Percentiles rank a stretch among this genome's conserved stretches.
Evolutionary conservation across 2,113 vertebrate species (phyloP).

Genomic region (Grammomys surdaster): DNA sequence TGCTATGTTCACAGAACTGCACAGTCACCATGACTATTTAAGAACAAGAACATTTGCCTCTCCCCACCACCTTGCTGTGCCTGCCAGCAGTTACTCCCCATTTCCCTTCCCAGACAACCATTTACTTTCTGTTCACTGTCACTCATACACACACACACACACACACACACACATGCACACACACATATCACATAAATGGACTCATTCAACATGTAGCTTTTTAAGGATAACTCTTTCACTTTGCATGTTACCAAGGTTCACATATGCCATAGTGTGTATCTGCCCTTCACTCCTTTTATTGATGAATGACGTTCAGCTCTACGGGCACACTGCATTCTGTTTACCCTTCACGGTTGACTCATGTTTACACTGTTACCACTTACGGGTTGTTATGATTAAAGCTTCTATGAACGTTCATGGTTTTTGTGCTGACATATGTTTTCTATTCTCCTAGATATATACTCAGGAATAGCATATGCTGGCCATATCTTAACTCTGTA

Average conservation of each 20-base stretch:
- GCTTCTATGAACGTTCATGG: conserved; percentile 2
- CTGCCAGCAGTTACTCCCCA: neutral
- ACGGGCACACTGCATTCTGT: neutral
- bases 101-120: neutral
- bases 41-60: neutral
- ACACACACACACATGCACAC: accelerated
- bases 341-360: neutral
- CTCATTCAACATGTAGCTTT: neutral
- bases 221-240: neutral
- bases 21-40: neutral
- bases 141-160: too few relatives aligned
- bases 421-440: neutral
- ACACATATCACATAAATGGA: neutral
- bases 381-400: neutral
- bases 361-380: neutral
- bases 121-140: conserved; percentile 14
- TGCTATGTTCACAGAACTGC: neutral
- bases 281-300: neutral
- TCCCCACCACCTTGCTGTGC: neutral
- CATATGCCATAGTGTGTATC: neutral
- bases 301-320: neutral
- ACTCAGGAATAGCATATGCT: neutral
- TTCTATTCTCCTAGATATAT: neutral
- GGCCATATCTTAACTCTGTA: neutral
- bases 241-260: neutral